Evolutionary conservation across 2,888 invertebrate species (phyloP), one percentile per base, ranked within the genome.

Genomic region (Brachyopa scutellaris): DNA sequence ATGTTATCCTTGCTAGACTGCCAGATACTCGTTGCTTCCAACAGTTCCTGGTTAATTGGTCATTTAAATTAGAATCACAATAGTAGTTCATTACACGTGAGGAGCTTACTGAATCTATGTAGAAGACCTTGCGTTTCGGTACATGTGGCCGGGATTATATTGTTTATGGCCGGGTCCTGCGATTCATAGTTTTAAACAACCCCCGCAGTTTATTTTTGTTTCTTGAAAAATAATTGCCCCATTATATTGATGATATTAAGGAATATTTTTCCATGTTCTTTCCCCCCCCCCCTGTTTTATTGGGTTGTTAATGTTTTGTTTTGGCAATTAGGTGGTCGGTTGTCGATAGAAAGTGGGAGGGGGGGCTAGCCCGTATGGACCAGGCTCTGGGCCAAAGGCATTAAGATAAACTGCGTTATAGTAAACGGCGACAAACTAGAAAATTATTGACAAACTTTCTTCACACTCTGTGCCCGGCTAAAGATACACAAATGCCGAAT

Each of bases 371-470:
- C 9, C 9, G 23, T 17, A n/a, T 1, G 1, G 49, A 8, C 42
- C 8, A 61, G 31, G 23, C 42, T 21, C 6, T 53, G 51, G 51
- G 15, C 38, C 55, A 55, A 40, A 21, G 51, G 26, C 67, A 80
- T 73, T 55, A 80, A 82, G 70, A 82, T 82, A 70, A 72, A 82
- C 64, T 77, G 64, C 76, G 69, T 59, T 53, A 49, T 70, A 69
- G 61, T 64, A 61, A 82, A 61, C 70, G 82, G 82, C 76, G 82
- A 82, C 82, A 72, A 82, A 82, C 77, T 77, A 72, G 70, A 77
- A 82, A 77, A 82, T 82, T 82, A 82, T 82, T 82, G 82, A 82
- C 11, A 82, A 82, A 82, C 66, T 82, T 77, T 70, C 59, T 49
- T 77, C 66, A 66, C 77, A 67, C 77, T 67, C 45, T 36, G 9